Base-by-base conservation (phyloP, 2,113 vertebrate genomes). In the Neomonachus schauinslandi region DNA sequence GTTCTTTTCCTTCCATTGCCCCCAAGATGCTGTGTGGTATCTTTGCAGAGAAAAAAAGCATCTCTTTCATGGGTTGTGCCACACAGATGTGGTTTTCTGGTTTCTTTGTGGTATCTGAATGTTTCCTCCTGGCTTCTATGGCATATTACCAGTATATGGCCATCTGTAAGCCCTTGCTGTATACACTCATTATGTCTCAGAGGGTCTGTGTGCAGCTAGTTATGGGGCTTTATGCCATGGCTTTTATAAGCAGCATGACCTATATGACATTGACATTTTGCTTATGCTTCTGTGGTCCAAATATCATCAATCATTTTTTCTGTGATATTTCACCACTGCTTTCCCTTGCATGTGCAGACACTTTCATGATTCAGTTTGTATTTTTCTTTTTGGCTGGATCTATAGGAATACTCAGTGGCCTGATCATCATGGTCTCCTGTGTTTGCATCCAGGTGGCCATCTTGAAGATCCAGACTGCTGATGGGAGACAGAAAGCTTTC, bases 41-140 rank as follows among this genome's bases (percentile, higher is more conserved):
- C n/a, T 86, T 98, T 69, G 74, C 53, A 24, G 67, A 96, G 77
- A 96, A 71, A 53, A 94, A 94, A 28, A 1, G 0, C 26, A 96
- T 98, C 67, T 97, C 97, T 12, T 97, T 96, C 2, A 10, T 63
- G 22, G 90, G 96, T 31, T 98, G 96, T 96, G 92, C 96, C 10
- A 4, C 79, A 36, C 97, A 98, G 21, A 71, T 95, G n/a, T 97
- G 91, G 31, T 97, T 98, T 61, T 91, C 84, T 71, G 94, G 90
- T 13, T 89, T 96, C 2, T 94, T 97, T 93, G 95, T 94, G n/a
- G 93, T 49, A 11, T 65, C 84, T 22, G 97, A 98, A 33, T 98
- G 97, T 24, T 95, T 98, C 24, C 83, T 98, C 19, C 63, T 98
- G 71, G 95, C 95, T n/a, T 74, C 93, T 1, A 97, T 98, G 97